These are phyloP conservation scores for Pseudomyrmex sp. DNA, from an alignment of 1,140 invertebrate genomes.

Conservation along the genomic window DNA sequence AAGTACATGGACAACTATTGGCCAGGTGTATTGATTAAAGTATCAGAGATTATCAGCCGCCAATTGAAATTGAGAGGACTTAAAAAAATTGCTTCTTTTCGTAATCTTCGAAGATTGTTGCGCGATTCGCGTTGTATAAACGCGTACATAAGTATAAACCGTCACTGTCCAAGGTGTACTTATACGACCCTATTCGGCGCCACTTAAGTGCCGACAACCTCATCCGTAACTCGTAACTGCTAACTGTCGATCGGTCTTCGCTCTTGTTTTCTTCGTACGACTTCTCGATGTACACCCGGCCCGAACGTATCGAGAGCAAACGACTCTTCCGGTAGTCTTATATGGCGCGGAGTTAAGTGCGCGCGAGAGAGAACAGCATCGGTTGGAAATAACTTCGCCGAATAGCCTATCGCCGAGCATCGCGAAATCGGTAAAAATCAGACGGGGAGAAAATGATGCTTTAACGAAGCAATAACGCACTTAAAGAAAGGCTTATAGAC, in stretches of 20 bases:
- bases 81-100: constrained; percentile 26
- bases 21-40: constrained; percentile 22
- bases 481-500: constrained; percentile 70
- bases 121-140: neutral
- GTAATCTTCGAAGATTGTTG: neutral
- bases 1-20: neutral
- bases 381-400: constrained; percentile 52
- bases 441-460: constrained; percentile 68
- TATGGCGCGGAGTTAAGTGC: constrained; percentile 68
- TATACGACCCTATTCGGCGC: constrained; percentile 70
- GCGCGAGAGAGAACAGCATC: constrained; percentile 1
- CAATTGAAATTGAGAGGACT: constrained; percentile 15
- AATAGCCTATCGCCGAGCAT: constrained; percentile 55
- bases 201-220: constrained; percentile 71
- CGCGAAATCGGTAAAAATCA: constrained; percentile 63
- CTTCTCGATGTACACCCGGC: constrained; percentile 20
- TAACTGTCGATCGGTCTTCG: constrained; percentile 53
- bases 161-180: constrained; percentile 56
- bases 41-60: constrained; percentile 21
- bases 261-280: constrained; percentile 6
- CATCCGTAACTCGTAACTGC: constrained; percentile 69
- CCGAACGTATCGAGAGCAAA: constrained; percentile 69
- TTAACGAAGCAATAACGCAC: constrained; percentile 73
- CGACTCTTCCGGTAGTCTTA: constrained; percentile 71
- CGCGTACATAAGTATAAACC: neutral